Base-by-base conservation (phyloP, 2,888 invertebrate species). In the Nycteola revayana region DNA sequence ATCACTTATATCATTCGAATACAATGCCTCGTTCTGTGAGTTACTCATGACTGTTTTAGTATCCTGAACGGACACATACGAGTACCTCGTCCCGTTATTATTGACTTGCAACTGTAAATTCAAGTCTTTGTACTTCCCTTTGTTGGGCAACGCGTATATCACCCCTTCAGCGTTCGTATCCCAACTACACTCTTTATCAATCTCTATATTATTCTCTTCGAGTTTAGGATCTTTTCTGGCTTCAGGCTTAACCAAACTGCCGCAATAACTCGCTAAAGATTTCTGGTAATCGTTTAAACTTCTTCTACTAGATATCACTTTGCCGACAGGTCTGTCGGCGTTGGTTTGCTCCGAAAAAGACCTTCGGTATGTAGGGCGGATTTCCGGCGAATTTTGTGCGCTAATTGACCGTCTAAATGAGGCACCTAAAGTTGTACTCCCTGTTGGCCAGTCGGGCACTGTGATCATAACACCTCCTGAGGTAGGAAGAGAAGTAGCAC, bases 401-500 rank as follows among this genome's bases (percentile, higher is more conserved):
- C 83, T 84, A 23, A 84, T 81, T 0, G 85, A 88, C 35, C 79
- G 66, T 31, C 79, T 56, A 42, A 83, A 78, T 0, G 84, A 68
- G 0, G 75, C 59, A 9, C 77, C 78, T 17, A 77, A 37, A 4
- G 72, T 75, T 0, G 74, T 72, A 40, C 68, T 74, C 5, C 70
- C 71, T 10, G 76, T 79, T 0, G 90, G 89, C 91, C 92, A 92
- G 55, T 92, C 92, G n/a, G 91, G 91, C 1, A 92, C 91, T 1
- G 92, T 91, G 47, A 92, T 91, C 77, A 92, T 90, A 7, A 92
- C 91, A 3, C 90, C 90, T 11, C 91, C 91, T 28, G 90, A 90
- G 0, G 84, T 69, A 1, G 88, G 88, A 0, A 88, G 63, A 0
- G 88, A 83, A 0, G 82, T 64, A 0, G 87, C 85, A 0, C 89